Percentiles rank a stretch among this genome's conserved stretches.
Evolutionary conservation across 2,888 invertebrate species (phyloP).

Genomic region (Drosophila fulvimacula): DNA sequence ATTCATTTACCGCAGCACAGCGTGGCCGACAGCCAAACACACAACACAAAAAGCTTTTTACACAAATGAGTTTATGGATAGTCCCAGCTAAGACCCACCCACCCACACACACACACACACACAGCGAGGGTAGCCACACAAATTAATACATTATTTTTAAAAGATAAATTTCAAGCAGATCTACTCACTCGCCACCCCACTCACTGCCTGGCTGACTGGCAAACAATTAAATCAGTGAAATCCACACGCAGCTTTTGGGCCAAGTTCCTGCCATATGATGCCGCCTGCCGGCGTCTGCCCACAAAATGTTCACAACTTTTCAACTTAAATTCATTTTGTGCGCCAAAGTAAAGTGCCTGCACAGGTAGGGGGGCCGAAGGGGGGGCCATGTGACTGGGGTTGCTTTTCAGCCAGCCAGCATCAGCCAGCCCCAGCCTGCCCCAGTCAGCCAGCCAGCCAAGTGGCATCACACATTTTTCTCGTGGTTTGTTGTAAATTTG

Average conservation of each 20-base stretch:
- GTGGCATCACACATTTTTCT: slow-evolving; percentile 76
- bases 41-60: slow-evolving; percentile 72
- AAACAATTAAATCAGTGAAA: slow-evolving; percentile 79
- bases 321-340: slow-evolving; percentile 78
- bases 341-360: slow-evolving; percentile 57
- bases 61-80: slow-evolving; percentile 77
- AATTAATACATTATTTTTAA: slow-evolving; percentile 79
- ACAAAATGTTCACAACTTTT: slow-evolving; percentile 79
- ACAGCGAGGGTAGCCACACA: slow-evolving; percentile 64
- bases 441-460: slow-evolving; percentile 42
- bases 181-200: slow-evolving; percentile 8
- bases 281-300: slow-evolving; percentile 34
- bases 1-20: slow-evolving; percentile 71
- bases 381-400: slow-evolving; percentile 10
- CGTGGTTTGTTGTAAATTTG: slow-evolving; percentile 79
- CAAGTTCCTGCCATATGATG: background rate
- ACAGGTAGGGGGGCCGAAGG: slow-evolving; percentile 10
- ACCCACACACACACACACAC: slow-evolving; percentile 6
- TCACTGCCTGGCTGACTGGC: slow-evolving; percentile 33
- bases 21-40: slow-evolving; percentile 36
- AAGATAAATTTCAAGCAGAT: slow-evolving; percentile 72
- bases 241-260: slow-evolving; percentile 73
- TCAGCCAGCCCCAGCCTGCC: background rate
- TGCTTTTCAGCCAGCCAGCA: slow-evolving; percentile 18
- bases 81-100: slow-evolving; percentile 9